Evolutionary conservation across 2,888 invertebrate genomes (phyloP).

Genomic region (Ferdinandea cuprea): DNA sequence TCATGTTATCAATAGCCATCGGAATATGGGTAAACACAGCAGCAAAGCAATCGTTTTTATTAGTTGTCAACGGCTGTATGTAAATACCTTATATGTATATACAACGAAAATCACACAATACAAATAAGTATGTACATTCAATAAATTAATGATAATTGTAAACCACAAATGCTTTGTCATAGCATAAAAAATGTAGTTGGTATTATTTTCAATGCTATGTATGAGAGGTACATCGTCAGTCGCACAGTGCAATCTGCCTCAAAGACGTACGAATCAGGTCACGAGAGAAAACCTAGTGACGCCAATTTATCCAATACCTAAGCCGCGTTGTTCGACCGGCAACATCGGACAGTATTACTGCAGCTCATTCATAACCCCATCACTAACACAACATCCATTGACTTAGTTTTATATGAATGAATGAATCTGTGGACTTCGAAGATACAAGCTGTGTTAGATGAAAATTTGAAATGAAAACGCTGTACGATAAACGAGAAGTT

Average conservation of each 20-base stretch:
- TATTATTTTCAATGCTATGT: constrained; percentile 57
- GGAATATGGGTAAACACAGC: too few species aligned
- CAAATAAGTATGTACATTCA: too few species aligned
- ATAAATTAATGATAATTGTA: too few species aligned
- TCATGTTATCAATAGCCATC: too few species aligned
- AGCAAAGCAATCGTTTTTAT: too few species aligned
- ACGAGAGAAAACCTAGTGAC: constrained; percentile 51
- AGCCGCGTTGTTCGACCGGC: constrained; percentile 30
- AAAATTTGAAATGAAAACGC: constrained; percentile 25
- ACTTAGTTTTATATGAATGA: constrained; percentile 52
- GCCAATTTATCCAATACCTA: constrained; percentile 34
- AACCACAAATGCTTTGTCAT: neutral
- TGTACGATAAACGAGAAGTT: constrained; percentile 17
- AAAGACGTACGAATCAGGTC: constrained; percentile 50
- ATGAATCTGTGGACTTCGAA: constrained; percentile 42
- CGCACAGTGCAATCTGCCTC: constrained; percentile 6
- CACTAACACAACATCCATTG: constrained; percentile 46
- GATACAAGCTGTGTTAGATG: constrained; percentile 23
- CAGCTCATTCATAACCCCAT: constrained; percentile 20
- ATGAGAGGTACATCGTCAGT: constrained; percentile 32
- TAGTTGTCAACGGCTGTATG: too few species aligned
- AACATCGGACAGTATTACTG: constrained; percentile 13
- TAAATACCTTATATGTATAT: too few species aligned
- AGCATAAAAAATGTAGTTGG: too few species aligned
- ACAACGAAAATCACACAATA: too few species aligned